Evolutionary conservation across 2,888 invertebrate genomes (phyloP), one percentile per base, ranked within the genome.

Genomic region (Metopia argyrocephala): DNA sequence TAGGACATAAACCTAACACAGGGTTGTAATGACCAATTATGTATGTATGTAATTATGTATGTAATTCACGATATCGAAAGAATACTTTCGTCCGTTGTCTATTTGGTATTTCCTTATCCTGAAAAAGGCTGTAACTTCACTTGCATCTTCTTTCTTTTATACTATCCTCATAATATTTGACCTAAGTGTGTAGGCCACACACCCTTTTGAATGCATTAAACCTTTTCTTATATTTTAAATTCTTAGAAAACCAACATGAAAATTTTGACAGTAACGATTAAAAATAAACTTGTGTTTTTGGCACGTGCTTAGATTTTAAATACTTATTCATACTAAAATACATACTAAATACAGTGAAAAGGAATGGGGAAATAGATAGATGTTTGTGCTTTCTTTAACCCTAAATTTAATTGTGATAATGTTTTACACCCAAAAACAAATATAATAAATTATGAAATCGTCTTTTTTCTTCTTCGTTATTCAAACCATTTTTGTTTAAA

Each of bases 261-360:
- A 15, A 2, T 3, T 2, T 38, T 38, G 38, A 38, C 38, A 38
- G 38, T 12, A 38, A 38, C 15, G 38, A 38, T 38, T 38, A 38
- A 12, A 54, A 20, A 5, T 21, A n/a, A 61, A 59, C 23, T 54
- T 71, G 45, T 25, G 20, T 31, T 46, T 61, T 69, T 50, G 59
- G 50, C 81, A 81, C 81, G 81, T 81, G 81, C 48, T 66, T 78
- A 25, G 81, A 70, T 78, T 81, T 78, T 48, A 61, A 81, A 70
- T 81, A 59, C 20, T 50, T 56, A 25, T 21, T 23, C 5, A 21
- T 57, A 20, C 5, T 7, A 28, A 2, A 2, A 20, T 0, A 5
- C n/a, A n/a, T n/a, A n/a, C 15, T 2, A 59, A 4, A 3, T 6
- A 2, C 15, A 21, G 21, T 52, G 23, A 21, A n/a, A n/a, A n/a